These are phyloP conservation scores for Perizoma affinitatum DNA, from an alignment of 2,888 invertebrate species.

Conservation along the genomic window DNA sequence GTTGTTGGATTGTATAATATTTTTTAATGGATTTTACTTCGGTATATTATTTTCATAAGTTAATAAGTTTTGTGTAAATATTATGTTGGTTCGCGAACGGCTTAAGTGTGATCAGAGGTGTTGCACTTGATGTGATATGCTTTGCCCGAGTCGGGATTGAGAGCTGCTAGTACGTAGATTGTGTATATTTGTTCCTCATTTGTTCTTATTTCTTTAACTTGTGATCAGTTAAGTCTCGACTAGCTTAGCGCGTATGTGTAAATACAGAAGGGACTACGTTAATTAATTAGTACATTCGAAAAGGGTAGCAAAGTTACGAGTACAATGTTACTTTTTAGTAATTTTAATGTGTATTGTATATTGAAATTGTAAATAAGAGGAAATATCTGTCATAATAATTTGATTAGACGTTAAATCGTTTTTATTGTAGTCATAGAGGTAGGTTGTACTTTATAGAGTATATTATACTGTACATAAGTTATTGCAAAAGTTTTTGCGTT, in stretches of 20 bases:
- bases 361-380: conserved; percentile 82
- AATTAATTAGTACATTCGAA: conserved; percentile 69
- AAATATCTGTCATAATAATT: conserved; percentile 82
- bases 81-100: conserved; percentile 65
- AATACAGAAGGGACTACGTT: conserved; percentile 61
- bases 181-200: conserved; percentile 80
- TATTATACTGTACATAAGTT: conserved; percentile 74
- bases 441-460: conserved; percentile 75
- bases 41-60: conserved; percentile 74
- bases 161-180: conserved; percentile 73
- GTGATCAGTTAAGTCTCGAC: conserved; percentile 81
- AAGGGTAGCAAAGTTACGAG: conserved; percentile 76
- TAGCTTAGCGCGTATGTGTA: conserved; percentile 73
- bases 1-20: conserved; percentile 74
- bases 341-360: conserved; percentile 79
- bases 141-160: conserved; percentile 54
- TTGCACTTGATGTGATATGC: conserved; percentile 73
- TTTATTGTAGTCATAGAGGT: conserved; percentile 79
- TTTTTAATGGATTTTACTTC: conserved; percentile 67
- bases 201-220: conserved; percentile 70
- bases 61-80: conserved; percentile 78
- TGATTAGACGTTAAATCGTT: conserved; percentile 81
- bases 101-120: conserved; percentile 56
- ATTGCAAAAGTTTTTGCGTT: conserved; percentile 45
- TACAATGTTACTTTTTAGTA: conserved; percentile 82